Base-by-base conservation (phyloP, 23 tunicate species). In the Pegea sp. region DNA sequence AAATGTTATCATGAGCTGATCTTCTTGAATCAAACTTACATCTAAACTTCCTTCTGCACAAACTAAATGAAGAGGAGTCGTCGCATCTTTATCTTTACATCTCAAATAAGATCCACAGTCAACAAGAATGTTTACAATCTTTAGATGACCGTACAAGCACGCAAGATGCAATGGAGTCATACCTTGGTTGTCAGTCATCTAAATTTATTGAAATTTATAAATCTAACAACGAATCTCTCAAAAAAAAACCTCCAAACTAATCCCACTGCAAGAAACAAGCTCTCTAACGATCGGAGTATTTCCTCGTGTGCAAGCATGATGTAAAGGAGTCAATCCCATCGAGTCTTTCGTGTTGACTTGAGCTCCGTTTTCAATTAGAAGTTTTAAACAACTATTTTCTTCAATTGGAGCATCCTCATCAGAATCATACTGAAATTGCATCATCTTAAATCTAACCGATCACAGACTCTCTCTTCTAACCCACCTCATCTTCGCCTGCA, bases 231-330 rank as follows among this genome's bases (percentile, higher is more conserved):
- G 46, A 38, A 38, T 38, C 13, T 38, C 11, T 16, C 46, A 38
- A 16, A 38, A 38, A 38, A 38, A 38, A 60, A 84, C 95, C 76
- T 84, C 95, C 56, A 84, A 31, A 13, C 71, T 76, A 1, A 84
- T 52, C 0, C 84, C 84, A 24, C 32, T 26, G 59, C 95, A 84
- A 19, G 34, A 59, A n/a, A 84, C 29, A 18, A 84, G 71, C 34
- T 84, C 95, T 24, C 80, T 44, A 16, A 84, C 95, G 16, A 73
- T 76, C 3, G 56, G 55, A 1, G 95, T 84, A 30, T 84, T 84
- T n/a, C 95, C 95, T 43, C 95, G 50, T 1, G 95, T 84, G 68
- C 95, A 84, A 4, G 95, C 95, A 42, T 84, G 95, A 44, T 84
- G 95, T 18, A 84, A 31, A 1, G 95, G 95, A 11, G 95, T 84